phyloP scores from a whole-genome alignment of 2,797 vertebrate species.

The Argyrosomus regius region DNA sequence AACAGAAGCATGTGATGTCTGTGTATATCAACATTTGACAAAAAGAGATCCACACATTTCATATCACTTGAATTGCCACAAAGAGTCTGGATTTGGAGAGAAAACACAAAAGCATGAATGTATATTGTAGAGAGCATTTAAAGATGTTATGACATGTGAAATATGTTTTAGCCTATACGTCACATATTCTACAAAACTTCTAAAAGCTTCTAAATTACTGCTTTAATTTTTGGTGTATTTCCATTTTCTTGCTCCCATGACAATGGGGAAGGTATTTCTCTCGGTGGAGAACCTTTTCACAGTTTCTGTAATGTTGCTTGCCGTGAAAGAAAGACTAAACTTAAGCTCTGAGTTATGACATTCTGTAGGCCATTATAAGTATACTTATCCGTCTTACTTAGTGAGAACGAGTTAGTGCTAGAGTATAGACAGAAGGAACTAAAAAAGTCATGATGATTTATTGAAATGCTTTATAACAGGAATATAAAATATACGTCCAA shows the following conservation, averaged over 20 bases:
- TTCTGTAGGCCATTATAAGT: not conserved
- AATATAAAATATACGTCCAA: not conserved
- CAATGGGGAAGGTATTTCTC: not conserved
- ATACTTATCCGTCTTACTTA: slow-evolving; percentile 19
- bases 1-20: not conserved
- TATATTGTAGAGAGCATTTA: not conserved
- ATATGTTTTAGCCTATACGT: not conserved
- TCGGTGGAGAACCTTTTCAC: not conserved
- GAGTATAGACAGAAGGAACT: not conserved
- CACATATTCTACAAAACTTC: not conserved
- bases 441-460: slow-evolving; percentile 7
- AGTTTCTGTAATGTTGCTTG: slow-evolving; percentile 15
- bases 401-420: not conserved
- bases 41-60: not conserved
- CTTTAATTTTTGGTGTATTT: not conserved
- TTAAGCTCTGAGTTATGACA: slow-evolving; percentile 2
- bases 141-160: not conserved
- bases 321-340: slow-evolving; percentile 5
- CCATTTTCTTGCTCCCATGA: not conserved
- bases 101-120: not conserved
- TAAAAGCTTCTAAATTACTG: not conserved
- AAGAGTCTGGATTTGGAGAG: not conserved
- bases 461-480: slow-evolving; percentile 4
- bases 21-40: not conserved
- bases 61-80: not conserved